Evolutionary conservation across 1,140 invertebrate species (phyloP), one percentile per base, ranked within the genome.

Genomic region (Procambarus virginalis): DNA sequence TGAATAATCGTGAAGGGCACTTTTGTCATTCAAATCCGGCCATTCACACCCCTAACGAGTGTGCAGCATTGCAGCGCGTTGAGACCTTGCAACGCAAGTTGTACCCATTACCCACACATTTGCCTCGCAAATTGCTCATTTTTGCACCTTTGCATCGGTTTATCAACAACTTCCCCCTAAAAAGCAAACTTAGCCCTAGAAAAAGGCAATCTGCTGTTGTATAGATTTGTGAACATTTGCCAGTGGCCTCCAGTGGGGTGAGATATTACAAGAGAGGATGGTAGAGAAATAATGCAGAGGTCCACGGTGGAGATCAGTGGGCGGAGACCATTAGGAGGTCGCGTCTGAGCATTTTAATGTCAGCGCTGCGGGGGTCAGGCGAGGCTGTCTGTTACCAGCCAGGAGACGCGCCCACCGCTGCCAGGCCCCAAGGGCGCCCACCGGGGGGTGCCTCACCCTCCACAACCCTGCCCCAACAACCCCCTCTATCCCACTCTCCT

Each of bases 1-100:
- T 86, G 85, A 86, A 79, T 79, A 60, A 64, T 49, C 46, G 85
- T 80, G 85, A 79, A 49, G 77, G 76, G 76, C 20, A 68, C 85
- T 68, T 86, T 86, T 86, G 85, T 86, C 85, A 86, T 86, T 86
- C 85, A 86, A 86, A 86, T 86, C 77, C 85, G 77, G 55, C 49
- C 85, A 86, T 86, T 86, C 85, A 79, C 85, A 86, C 77, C 75
- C 73, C 22, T 86, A 86, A 86, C 85, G 85, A 86, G 85, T 68
- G 76, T 79, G 55, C 76, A 79, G 75, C 48, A 86, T 86, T 80
- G 85, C 85, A 46, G 55, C 12, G 49, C 34, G 10, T 17, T 55
- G 76, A 48, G 77, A 46, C 58, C 45, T 58, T 49, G 77, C 60
- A 64, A 48, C 51, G 22, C 51, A 22, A 76, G 49, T 34, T 73